A percentile compares a stretch with the other conserved stretches of the same genome.
Evolutionary conservation across 2,113 vertebrate genomes (phyloP).

Genomic region (Athene noctua): DNA sequence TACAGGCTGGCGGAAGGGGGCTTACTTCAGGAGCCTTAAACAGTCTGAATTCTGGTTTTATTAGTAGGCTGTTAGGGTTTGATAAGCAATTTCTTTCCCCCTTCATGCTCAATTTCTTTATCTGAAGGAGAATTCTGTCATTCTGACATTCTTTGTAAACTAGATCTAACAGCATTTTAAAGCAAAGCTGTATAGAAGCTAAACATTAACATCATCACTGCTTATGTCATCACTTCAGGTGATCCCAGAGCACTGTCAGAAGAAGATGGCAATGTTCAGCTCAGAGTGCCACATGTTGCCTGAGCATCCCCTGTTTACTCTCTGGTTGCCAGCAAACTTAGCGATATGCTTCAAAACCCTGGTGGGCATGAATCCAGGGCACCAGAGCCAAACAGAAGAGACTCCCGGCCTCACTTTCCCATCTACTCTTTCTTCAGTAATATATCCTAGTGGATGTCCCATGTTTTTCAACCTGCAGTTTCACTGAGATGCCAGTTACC

Average conservation of each 20-base stretch:
- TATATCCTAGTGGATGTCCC: not conserved
- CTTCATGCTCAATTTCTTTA: not conserved
- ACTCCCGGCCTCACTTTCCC: not conserved
- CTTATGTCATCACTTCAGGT: not conserved
- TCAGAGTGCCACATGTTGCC: fast-evolving
- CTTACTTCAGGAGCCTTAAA: not conserved
- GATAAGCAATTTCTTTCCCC: not conserved
- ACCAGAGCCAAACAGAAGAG: not conserved
- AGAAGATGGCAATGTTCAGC: not conserved
- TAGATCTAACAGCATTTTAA: not conserved
- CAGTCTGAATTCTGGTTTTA: not conserved
- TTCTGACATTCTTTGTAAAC: not conserved
- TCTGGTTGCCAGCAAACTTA: not conserved
- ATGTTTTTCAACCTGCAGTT: not conserved
- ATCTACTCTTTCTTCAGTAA: not conserved
- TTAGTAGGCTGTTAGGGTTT: not conserved
- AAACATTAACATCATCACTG: not conserved
- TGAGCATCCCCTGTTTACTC: not conserved
- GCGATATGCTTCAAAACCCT: fast-evolving
- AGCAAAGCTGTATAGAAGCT: not conserved
- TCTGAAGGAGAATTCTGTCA: not conserved
- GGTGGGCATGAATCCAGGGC: not conserved
- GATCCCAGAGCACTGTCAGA: fast-evolving
- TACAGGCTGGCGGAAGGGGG: not conserved
- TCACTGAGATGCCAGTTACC: not conserved